These are phyloP conservation scores for Myotis yumanensis DNA, from an alignment of 2,113 vertebrate genomes.

Conservation along the genomic window DNA sequence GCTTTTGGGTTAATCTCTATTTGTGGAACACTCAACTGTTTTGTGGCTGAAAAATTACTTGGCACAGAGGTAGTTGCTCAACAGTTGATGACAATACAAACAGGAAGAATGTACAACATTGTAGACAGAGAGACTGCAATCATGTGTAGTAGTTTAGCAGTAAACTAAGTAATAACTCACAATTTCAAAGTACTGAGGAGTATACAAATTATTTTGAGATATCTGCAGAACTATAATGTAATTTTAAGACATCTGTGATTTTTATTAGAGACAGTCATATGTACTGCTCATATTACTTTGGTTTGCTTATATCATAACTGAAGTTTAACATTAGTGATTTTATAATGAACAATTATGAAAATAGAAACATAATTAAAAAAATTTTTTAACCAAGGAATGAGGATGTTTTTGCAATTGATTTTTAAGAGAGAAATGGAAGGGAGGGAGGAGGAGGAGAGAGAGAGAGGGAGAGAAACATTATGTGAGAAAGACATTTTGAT, in stretches of 20 bases:
- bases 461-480: not conserved
- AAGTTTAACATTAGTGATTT: constrained; percentile 33
- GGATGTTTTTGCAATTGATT: not conserved
- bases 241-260: constrained; percentile 21
- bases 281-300: constrained; percentile 11
- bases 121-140: not conserved
- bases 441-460: not conserved
- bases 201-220: constrained; percentile 8
- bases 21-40: not conserved
- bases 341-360: constrained; percentile 49
- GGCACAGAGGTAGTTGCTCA: constrained; percentile 42
- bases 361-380: not conserved
- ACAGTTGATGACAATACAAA: not conserved
- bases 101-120: not conserved
- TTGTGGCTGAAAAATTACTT: not conserved
- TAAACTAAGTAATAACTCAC: not conserved
- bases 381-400: not conserved
- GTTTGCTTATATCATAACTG: not conserved
- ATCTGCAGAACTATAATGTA: not conserved
- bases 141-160: not conserved
- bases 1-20: not conserved
- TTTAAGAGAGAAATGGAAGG: not conserved
- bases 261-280: not conserved
- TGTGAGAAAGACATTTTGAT: not conserved
- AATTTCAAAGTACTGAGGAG: constrained; percentile 11